Evolutionary conservation across 1,140 invertebrate genomes (phyloP).

Genomic region (Sitobion miscanthi): DNA sequence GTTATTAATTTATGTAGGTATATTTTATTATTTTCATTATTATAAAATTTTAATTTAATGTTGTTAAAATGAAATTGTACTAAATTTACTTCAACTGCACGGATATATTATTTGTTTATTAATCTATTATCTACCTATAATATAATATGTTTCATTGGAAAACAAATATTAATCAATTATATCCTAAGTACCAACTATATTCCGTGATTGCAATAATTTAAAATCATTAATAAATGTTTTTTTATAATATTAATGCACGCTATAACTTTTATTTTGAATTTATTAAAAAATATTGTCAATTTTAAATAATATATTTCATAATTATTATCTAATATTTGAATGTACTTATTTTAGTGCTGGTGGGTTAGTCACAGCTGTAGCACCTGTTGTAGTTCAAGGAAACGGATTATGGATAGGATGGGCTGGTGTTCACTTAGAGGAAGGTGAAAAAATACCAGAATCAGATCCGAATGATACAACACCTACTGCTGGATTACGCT

Average conservation of each 20-base stretch:
- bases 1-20: not conserved
- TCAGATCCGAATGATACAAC: slow-evolving; percentile 83
- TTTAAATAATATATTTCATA: not conserved
- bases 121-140: not conserved
- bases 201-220: not conserved
- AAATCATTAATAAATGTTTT: not conserved
- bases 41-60: not conserved
- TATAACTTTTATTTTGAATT: not conserved
- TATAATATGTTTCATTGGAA: not conserved
- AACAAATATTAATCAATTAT: not conserved
- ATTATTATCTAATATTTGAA: not conserved
- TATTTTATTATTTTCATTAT: not conserved
- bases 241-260: not conserved
- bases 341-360: slow-evolving; percentile 73
- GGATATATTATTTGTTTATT: not conserved
- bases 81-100: not conserved
- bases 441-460: slow-evolving; percentile 79
- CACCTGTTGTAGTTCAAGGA: slow-evolving; percentile 84
- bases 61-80: not conserved
- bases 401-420: slow-evolving; percentile 89
- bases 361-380: slow-evolving; percentile 87
- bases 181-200: not conserved
- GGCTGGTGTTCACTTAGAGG: slow-evolving; percentile 82
- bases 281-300: not conserved
- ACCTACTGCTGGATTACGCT: slow-evolving; percentile 82